A percentile compares a stretch with the other conserved stretches of the same genome.
Conservation (phyloP, 2,113 vertebrate genomes). For the Alligator mississippiensis region DNA sequence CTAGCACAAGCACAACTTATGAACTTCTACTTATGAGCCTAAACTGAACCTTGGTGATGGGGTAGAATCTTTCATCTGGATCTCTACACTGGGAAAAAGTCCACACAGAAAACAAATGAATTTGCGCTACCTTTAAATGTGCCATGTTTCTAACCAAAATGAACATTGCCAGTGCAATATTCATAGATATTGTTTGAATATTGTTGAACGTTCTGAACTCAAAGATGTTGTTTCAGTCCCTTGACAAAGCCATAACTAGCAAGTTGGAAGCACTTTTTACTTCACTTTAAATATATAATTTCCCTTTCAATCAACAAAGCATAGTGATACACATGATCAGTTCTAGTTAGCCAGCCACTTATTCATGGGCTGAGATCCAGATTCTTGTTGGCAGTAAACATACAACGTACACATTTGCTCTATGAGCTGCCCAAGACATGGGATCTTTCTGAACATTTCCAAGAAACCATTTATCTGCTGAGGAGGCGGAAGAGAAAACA, state of each 20-base stretch:
- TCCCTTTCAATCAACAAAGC: not conserved
- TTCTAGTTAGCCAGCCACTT: not conserved
- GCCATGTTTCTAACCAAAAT: not conserved
- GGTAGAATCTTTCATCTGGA: not conserved
- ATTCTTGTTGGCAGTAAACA: not conserved
- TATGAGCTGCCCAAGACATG: rapidly evolving
- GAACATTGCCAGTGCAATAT: not conserved
- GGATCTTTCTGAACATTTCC: not conserved
- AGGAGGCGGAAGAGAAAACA: not conserved
- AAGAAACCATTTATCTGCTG: not conserved
- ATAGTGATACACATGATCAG: not conserved
- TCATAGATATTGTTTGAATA: not conserved
- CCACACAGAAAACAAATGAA: not conserved
- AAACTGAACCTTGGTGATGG: no score
- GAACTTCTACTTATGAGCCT: no score
- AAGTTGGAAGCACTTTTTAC: not conserved
- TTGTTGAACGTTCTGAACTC: no score
- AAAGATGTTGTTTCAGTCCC: not conserved
- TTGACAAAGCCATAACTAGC: not conserved
- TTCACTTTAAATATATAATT: not conserved
- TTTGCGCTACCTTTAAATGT: not conserved
- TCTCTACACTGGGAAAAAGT: not conserved
- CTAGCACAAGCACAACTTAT: not conserved
- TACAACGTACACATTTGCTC: not conserved
- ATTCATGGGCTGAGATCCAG: no score